These are phyloP conservation scores for Ceratoteleas bidentatus DNA, from an alignment of 1,140 invertebrate genomes.

Conservation along the genomic window DNA sequence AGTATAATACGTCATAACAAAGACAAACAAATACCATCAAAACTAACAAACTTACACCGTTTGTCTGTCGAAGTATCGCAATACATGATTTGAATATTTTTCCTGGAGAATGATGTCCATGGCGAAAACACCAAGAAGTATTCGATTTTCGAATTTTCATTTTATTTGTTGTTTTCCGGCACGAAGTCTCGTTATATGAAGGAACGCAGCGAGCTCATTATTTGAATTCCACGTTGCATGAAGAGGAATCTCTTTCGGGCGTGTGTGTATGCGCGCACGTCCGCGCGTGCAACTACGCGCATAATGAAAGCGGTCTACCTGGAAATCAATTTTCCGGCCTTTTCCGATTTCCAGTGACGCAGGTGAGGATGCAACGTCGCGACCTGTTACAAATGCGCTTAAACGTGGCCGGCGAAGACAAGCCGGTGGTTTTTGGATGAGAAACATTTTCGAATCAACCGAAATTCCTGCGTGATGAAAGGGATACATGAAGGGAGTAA, in stretches of 20 bases:
- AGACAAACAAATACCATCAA: too few relatives aligned
- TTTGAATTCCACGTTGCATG: conserved; percentile 51
- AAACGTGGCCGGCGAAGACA: neutral
- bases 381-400: neutral
- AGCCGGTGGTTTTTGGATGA: neutral
- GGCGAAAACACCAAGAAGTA: neutral
- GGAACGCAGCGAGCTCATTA: conserved; percentile 46
- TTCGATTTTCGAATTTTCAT: conserved; percentile 29
- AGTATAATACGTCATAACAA: too few relatives aligned
- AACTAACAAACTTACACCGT: too few relatives aligned
- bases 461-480: neutral
- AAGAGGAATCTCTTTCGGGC: conserved; percentile 47
- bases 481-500: conserved; percentile 7
- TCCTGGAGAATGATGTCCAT: neutral
- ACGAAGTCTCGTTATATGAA: conserved; percentile 23
- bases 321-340: conserved; percentile 36
- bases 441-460: too few relatives aligned
- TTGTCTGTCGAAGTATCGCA: too few relatives aligned
- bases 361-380: neutral
- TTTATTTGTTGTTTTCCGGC: conserved; percentile 29
- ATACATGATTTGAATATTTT: too few relatives aligned
- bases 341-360: conserved; percentile 13
- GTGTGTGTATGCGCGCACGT: conserved; percentile 14
- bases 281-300: conserved; percentile 6
- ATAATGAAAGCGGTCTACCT: conserved; percentile 21